A percentile compares a stretch with the other conserved stretches of the same genome.
Evolutionary conservation across 2,797 vertebrate genomes (phyloP).

Genomic region (Columba guinea): DNA sequence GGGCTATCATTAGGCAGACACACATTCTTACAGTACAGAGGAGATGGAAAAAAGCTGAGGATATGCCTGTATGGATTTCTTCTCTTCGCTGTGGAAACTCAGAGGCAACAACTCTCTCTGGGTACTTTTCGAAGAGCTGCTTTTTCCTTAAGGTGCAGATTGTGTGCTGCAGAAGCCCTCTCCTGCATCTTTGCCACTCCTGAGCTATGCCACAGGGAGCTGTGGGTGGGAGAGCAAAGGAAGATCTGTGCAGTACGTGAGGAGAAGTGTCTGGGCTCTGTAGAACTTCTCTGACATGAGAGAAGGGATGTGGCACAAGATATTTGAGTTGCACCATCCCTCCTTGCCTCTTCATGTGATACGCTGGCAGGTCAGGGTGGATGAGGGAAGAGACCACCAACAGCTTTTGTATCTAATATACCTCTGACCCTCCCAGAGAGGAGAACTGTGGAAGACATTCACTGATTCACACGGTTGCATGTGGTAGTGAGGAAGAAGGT

Average conservation of each 20-base stretch:
- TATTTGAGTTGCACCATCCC: background rate
- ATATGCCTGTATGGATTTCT: background rate
- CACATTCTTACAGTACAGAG: background rate
- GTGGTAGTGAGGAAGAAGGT: background rate
- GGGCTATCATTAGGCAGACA: background rate
- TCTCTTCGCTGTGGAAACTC: background rate
- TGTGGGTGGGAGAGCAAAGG: background rate
- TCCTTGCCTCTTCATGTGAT: background rate
- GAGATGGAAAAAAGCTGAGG: background rate
- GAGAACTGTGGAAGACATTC: background rate
- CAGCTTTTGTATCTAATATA: background rate
- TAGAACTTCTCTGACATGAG: background rate
- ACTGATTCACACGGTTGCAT: background rate
- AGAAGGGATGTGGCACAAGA: fast-evolving
- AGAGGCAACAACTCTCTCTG: background rate
- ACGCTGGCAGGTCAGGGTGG: fast-evolving
- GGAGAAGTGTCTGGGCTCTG: background rate
- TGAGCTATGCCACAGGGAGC: background rate
- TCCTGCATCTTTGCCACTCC: background rate
- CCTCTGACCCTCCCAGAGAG: background rate
- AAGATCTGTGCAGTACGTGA: fast-evolving
- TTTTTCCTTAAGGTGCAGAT: background rate
- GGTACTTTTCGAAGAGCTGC: background rate
- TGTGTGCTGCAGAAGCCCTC: constrained; percentile 20
- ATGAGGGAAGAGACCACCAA: background rate